phyloP scores from a whole-genome alignment of 2,113 vertebrate species.

The Polyodon spathula region DNA sequence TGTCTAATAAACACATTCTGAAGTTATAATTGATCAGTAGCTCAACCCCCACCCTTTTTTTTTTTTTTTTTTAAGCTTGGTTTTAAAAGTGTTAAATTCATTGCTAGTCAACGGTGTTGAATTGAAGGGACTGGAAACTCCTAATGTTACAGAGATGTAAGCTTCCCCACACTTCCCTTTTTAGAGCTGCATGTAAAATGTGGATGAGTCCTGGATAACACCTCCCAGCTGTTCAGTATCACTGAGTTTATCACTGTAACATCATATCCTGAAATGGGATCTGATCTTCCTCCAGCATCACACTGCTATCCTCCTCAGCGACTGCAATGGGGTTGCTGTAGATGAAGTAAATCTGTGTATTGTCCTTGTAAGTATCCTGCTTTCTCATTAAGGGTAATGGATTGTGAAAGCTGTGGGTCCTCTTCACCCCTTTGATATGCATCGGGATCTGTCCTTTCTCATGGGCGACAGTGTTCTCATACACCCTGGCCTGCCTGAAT shows the following conservation, averaged over 20 bases:
- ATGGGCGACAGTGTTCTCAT: slow-evolving; percentile 15
- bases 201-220: slow-evolving; percentile 43
- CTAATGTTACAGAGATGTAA: too few relatives aligned
- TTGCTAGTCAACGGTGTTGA: too few relatives aligned
- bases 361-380: slow-evolving; percentile 32
- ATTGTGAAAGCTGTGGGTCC: slow-evolving; percentile 44
- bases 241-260: slow-evolving; percentile 25
- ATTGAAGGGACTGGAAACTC: too few relatives aligned
- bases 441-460: slow-evolving; percentile 25
- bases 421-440: slow-evolving; percentile 34
- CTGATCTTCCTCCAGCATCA: not conserved
- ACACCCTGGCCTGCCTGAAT: slow-evolving; percentile 15
- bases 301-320: slow-evolving; percentile 26
- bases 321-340: slow-evolving; percentile 55
- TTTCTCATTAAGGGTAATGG: slow-evolving; percentile 38
- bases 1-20: too few relatives aligned
- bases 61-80: too few relatives aligned
- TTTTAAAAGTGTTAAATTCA: too few relatives aligned
- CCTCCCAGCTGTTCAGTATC: slow-evolving; percentile 30
- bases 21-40: too few relatives aligned
- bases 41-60: too few relatives aligned
- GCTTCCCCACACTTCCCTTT: not conserved
- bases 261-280: not conserved
- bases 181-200: slow-evolving; percentile 60
- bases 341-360: slow-evolving; percentile 59